These are phyloP conservation scores for Ispidina lecontei DNA, from an alignment of 2,797 vertebrate species.

Conservation along the genomic window DNA sequence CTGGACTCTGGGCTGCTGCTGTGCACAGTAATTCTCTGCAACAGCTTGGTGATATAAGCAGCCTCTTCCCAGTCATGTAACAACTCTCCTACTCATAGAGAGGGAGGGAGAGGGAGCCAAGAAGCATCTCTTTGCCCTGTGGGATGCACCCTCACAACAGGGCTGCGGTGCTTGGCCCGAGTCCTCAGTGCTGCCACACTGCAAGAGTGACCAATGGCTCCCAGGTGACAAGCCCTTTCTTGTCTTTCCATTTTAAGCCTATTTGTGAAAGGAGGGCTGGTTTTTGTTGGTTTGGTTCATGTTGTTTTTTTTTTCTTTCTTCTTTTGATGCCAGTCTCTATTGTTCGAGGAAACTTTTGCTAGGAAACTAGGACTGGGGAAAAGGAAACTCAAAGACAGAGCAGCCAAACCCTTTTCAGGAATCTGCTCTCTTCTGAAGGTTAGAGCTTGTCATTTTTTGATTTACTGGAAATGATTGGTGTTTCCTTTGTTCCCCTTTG, in stretches of 20 bases:
- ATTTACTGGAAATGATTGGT: constrained; percentile 69
- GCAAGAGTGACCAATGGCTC: neutral
- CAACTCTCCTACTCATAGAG: fast-evolving
- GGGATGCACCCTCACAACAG: fast-evolving
- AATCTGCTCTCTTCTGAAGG: constrained; percentile 63
- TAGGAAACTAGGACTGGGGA: constrained; percentile 40
- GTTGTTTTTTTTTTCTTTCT: neutral
- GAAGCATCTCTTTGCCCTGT: neutral
- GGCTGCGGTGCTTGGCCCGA: fast-evolving
- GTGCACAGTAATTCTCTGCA: fast-evolving
- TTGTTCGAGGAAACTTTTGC: constrained; percentile 54
- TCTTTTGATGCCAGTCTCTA: constrained; percentile 33
- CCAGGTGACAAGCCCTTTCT: neutral
- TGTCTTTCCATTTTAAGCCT: constrained; percentile 8
- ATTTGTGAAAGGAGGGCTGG: neutral
- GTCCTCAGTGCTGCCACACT: neutral
- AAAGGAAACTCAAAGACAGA: constrained; percentile 60
- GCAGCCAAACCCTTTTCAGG: constrained; percentile 60
- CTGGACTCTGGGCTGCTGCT: neutral
- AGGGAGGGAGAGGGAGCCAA: neutral
- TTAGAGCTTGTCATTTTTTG: constrained; percentile 62
- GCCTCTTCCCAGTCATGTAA: neutral
- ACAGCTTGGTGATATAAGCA: neutral
- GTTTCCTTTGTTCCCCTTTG: constrained; percentile 69
- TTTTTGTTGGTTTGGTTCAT: too few relatives aligned